These are phyloP conservation scores for Drosophila pectinifera DNA, from an alignment of 1,140 invertebrate genomes.

Conservation along the genomic window DNA sequence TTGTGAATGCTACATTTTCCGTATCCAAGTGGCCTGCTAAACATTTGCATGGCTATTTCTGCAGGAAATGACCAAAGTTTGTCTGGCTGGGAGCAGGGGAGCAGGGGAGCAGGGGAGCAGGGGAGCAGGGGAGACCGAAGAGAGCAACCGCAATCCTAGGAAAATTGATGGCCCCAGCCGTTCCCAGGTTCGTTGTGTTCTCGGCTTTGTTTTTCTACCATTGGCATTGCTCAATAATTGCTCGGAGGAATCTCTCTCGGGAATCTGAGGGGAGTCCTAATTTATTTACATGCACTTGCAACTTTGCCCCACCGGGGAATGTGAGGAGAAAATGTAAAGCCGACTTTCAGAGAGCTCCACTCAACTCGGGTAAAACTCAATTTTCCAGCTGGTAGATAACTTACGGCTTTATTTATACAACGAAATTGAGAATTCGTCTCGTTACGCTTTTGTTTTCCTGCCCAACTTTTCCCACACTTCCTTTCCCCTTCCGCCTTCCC, in stretches of 20 bases:
- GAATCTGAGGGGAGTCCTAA: slow-evolving; percentile 48
- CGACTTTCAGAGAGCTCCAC: neutral
- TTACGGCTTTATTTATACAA: slow-evolving; percentile 64
- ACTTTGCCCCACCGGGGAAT: slow-evolving; percentile 37
- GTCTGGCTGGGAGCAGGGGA: slow-evolving; percentile 3
- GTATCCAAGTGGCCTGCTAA: slow-evolving; percentile 51
- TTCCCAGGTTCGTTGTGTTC: slow-evolving; percentile 11
- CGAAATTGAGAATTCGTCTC: slow-evolving; percentile 61
- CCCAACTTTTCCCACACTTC: neutral
- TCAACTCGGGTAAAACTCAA: slow-evolving; percentile 48
- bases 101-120: neutral
- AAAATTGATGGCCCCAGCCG: slow-evolving; percentile 41
- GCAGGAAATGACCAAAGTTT: slow-evolving; percentile 61
- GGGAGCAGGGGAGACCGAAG: neutral
- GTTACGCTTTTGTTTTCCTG: slow-evolving; percentile 35
- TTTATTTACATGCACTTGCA: slow-evolving; percentile 79
- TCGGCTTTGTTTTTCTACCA: slow-evolving; percentile 48
- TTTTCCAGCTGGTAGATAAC: slow-evolving; percentile 57
- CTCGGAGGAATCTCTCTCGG: slow-evolving; percentile 13
- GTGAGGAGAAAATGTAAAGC: neutral
- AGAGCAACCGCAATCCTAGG: slow-evolving; percentile 27
- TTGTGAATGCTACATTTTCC: slow-evolving; percentile 44
- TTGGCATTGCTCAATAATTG: slow-evolving; percentile 62
- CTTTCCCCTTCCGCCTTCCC: neutral
- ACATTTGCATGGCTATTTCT: slow-evolving; percentile 51